phyloP scores from a whole-genome alignment of 1,140 invertebrate genomes.

The Brachionus koreanus region DNA sequence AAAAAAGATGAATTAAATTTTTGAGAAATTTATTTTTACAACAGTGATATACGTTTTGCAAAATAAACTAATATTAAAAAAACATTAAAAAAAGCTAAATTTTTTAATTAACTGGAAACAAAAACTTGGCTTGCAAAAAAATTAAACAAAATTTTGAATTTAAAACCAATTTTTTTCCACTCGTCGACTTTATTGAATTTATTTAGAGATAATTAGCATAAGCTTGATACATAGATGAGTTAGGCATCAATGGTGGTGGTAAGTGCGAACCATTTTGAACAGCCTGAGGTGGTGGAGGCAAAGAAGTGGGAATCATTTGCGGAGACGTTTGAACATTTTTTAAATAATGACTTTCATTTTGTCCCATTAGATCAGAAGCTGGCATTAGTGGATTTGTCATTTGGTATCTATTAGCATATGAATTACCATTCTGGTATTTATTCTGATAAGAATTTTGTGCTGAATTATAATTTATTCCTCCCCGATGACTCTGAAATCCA shows the following conservation, averaged over 20 bases:
- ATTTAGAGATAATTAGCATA: background rate
- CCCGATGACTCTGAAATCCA: background rate
- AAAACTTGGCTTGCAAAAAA: background rate
- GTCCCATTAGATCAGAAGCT: background rate
- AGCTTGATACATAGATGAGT: background rate
- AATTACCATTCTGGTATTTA: conserved; percentile 18
- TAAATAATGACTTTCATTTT: background rate
- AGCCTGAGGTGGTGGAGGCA: background rate
- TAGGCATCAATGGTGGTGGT: background rate
- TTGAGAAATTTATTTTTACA: background rate
- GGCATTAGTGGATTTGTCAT: background rate
- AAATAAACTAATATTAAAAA: background rate
- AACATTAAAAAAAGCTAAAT: background rate
- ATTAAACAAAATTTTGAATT: background rate
- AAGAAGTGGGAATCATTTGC: background rate
- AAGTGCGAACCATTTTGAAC: background rate
- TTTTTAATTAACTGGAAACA: background rate
- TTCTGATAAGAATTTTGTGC: background rate
- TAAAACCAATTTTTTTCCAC: conserved; percentile 4
- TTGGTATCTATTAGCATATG: background rate
- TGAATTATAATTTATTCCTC: background rate
- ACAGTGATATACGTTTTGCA: background rate
- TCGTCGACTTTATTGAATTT: background rate
- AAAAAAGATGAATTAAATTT: background rate
- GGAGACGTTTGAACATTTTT: background rate